Evolutionary conservation across 2,797 vertebrate genomes (phyloP), one percentile per base, ranked within the genome.

Genomic region (Glossophaga mutica): DNA sequence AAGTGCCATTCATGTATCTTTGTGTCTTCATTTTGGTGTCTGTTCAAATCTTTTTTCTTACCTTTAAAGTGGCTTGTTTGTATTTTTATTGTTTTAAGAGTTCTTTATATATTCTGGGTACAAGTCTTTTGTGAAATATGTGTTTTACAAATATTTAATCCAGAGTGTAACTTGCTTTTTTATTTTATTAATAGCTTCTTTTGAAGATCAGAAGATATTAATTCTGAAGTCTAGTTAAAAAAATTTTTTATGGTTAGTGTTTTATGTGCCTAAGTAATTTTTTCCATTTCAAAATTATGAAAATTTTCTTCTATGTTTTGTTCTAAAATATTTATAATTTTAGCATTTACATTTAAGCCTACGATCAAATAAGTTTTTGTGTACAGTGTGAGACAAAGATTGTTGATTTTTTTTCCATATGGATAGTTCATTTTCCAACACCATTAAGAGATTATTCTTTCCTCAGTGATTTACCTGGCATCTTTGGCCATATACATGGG

Each of bases 71-170:
- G 59, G 59, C 3, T 82, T 65, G 6, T 85, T 65, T 90, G 24
- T 70, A 77, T 68, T 90, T 22, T 65, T 46, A 89, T 18, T 88
- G 12, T 79, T 90, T 78, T 90, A 84, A 86, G 44, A 39, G 39
- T 67, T 55, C 39, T 87, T 86, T 85, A 32, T 87, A 87, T 79
- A 79, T 76, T 89, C 46, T 89, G 24, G 14, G 76, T 87, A 81
- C 6, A 74, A 73, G 44, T 85, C 4, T 76, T 93, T 79, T 76
- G 65, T 91, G 48, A 96, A 52, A 48, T 87, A 90, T 79, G 15
- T 85, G 7, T 90, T 95, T 78, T 94, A 78, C 21, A 95, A 34
- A 88, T 96, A 93, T 88, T 85, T 87, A 62, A 59, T 34, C 24
- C 21, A 93, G 67, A 92, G 16, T 91, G 4, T 77, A 81, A 88